Evolutionary conservation across 2,888 invertebrate species (phyloP).

Genomic region (Apamea monoglypha): DNA sequence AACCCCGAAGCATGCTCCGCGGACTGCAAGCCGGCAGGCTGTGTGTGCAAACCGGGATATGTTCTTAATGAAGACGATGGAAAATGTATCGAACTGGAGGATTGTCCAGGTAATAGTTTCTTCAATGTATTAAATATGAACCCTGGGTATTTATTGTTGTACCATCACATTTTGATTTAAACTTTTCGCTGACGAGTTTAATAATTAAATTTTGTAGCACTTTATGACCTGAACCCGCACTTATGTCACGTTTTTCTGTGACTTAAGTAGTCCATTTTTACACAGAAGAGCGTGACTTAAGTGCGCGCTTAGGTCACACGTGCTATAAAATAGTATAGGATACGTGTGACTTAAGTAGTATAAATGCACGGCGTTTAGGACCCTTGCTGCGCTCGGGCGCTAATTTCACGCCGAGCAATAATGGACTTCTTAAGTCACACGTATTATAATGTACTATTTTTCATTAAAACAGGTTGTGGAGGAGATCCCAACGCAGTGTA

Average conservation of each 20-base stretch:
- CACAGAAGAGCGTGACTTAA: too few species aligned
- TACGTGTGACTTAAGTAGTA: too few species aligned
- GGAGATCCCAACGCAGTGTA: slow-evolving; percentile 16
- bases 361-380: too few species aligned
- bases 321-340: too few species aligned
- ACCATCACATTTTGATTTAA: neutral
- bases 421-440: too few species aligned
- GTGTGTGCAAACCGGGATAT: slow-evolving; percentile 12
- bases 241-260: neutral
- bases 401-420: too few species aligned
- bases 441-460: neutral
- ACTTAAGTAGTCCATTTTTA: neutral
- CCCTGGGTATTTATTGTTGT: neutral
- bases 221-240: neutral
- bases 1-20: neutral
- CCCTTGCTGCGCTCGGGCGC: too few species aligned
- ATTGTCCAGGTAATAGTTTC: slow-evolving; percentile 12
- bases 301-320: too few species aligned
- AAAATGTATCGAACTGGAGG: slow-evolving; percentile 11
- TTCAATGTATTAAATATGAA: neutral
- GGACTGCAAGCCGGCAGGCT: neutral
- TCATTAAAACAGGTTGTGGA: slow-evolving; percentile 9
- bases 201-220: neutral
- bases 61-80: slow-evolving; percentile 7
- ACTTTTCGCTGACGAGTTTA: too few species aligned